These are phyloP conservation scores for Leucoma salicis DNA, from an alignment of 2,888 invertebrate genomes.

Conservation along the genomic window DNA sequence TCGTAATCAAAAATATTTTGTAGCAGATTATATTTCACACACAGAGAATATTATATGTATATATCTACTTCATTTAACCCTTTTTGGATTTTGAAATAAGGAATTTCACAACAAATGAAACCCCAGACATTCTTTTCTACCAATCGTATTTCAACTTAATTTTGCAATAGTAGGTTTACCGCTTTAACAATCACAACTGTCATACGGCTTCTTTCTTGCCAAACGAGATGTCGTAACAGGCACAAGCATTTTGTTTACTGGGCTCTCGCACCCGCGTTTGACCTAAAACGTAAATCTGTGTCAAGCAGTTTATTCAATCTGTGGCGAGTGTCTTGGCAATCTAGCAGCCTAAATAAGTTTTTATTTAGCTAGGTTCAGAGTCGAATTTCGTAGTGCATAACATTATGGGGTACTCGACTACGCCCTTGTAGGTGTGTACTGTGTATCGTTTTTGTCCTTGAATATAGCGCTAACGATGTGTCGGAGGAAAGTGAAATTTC, in stretches of 20 bases:
- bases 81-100: no score
- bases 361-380: constrained; percentile 43
- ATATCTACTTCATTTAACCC: no score
- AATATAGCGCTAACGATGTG: constrained; percentile 58
- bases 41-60: no score
- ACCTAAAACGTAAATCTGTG: constrained; percentile 81
- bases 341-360: constrained; percentile 45
- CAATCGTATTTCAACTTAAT: no score
- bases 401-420: constrained; percentile 47
- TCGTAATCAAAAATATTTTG: no score
- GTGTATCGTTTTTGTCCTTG: constrained; percentile 73
- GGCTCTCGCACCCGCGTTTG: constrained; percentile 62
- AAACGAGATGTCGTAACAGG: constrained; percentile 70
- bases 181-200: constrained; percentile 9
- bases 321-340: constrained; percentile 54
- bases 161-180: no score
- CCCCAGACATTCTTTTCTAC: no score
- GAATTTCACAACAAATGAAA: no score
- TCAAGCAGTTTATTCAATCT: constrained; percentile 83
- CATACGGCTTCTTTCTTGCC: constrained; percentile 37
- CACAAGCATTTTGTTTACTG: constrained; percentile 61
- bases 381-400: constrained; percentile 34
- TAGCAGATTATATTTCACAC: no score
- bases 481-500: constrained; percentile 43
- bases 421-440: constrained; percentile 61